Conservation (phyloP, 2,113 vertebrate genomes). For the Falco punctatus region DNA sequence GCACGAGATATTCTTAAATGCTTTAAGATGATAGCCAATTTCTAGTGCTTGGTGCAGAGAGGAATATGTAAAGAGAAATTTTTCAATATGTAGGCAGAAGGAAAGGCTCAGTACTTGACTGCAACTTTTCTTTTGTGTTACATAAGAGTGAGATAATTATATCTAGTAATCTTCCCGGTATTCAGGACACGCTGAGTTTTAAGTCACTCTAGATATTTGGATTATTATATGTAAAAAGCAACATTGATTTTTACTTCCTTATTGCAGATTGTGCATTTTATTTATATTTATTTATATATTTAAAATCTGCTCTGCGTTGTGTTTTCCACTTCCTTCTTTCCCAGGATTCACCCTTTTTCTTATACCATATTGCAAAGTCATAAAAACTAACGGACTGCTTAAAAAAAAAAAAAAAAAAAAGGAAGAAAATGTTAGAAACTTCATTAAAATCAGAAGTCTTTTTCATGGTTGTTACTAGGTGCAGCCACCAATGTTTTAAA, state of each 20-base stretch:
- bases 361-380: background rate
- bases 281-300: background rate
- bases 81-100: background rate
- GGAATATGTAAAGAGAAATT: background rate
- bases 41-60: background rate
- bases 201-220: background rate
- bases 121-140: conserved; percentile 44
- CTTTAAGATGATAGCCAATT: background rate
- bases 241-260: background rate
- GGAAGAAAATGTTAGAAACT: background rate
- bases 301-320: background rate
- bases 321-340: background rate
- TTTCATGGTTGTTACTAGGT: background rate
- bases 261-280: background rate
- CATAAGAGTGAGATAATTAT: conserved; percentile 46
- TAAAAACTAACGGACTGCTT: background rate
- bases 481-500: background rate
- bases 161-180: background rate
- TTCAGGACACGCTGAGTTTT: background rate
- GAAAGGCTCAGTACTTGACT: background rate
- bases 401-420: background rate
- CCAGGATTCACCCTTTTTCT: background rate
- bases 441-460: background rate
- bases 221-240: conserved; percentile 1
- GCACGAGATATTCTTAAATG: background rate